Conservation (phyloP, 2,888 invertebrate genomes). For the Cheilosia impressa region DNA sequence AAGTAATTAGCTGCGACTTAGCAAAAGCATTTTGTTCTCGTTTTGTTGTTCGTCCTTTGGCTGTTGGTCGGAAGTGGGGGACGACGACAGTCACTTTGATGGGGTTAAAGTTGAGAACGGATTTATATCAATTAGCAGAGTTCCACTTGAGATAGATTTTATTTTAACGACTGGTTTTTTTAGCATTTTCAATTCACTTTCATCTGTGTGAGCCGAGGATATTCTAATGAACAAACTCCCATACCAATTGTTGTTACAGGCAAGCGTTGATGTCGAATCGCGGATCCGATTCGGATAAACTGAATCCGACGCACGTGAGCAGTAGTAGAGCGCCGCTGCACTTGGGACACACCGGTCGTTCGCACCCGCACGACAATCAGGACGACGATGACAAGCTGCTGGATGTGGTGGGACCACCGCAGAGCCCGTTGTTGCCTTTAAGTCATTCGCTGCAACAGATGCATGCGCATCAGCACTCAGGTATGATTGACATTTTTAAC, state of each 20-base stretch:
- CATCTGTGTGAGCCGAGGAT: constrained; percentile 79
- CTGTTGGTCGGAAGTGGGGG: constrained; percentile 21
- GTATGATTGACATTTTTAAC: constrained; percentile 78
- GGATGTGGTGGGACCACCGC: constrained; percentile 94
- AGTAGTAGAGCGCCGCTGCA: constrained; percentile 83
- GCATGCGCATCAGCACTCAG: constrained; percentile 84
- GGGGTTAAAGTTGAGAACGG: constrained; percentile 21
- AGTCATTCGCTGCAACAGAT: constrained; percentile 84
- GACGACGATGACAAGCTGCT: constrained; percentile 93
- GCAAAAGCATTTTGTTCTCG: constrained; percentile 38
- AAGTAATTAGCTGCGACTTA: constrained; percentile 71
- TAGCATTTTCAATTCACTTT: constrained; percentile 25
- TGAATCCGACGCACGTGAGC: constrained; percentile 86
- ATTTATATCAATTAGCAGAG: constrained; percentile 48
- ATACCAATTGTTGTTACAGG: constrained; percentile 86
- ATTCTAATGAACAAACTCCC: constrained; percentile 82
- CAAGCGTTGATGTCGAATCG: constrained; percentile 86
- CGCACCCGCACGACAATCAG: constrained; percentile 83
- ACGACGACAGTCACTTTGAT: constrained; percentile 43
- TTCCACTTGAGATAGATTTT: constrained; percentile 12
- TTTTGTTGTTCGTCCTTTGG: constrained; percentile 18
- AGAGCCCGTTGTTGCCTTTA: constrained; percentile 89
- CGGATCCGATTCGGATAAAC: constrained; percentile 84
- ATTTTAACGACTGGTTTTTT: background rate
- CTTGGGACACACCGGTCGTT: constrained; percentile 82